phyloP scores from a whole-genome alignment of 2,797 vertebrate species.

The Botia kubotai region DNA sequence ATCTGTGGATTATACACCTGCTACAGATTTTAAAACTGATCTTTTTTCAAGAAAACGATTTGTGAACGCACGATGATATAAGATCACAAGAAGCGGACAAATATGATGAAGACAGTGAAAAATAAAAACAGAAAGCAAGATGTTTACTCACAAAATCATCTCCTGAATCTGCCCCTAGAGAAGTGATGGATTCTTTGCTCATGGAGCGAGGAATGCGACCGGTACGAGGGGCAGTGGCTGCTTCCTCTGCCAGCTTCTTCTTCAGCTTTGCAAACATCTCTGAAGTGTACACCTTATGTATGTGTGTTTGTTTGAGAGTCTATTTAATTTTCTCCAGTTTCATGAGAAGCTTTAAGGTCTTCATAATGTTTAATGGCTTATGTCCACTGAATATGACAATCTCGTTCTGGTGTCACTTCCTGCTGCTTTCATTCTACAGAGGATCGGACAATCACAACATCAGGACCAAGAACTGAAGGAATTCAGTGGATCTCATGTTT shows the following conservation, averaged over 20 bases:
- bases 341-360: neutral
- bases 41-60: neutral
- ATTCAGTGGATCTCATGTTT: neutral
- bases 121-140: neutral
- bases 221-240: conserved; percentile 80
- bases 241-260: conserved; percentile 97
- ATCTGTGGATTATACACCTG: neutral
- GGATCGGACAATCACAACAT: conserved; percentile 6
- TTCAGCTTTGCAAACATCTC: conserved; percentile 97
- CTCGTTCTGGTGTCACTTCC: conserved; percentile 17
- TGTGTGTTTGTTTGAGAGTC: neutral
- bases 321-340: neutral
- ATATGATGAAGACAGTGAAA: neutral
- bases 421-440: conserved; percentile 12
- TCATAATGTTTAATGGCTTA: neutral
- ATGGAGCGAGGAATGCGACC: conserved; percentile 88
- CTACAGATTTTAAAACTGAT: neutral
- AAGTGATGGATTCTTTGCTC: conserved; percentile 95
- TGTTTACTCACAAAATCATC: conserved; percentile 92
- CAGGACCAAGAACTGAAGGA: neutral
- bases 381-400: neutral
- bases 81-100: neutral
- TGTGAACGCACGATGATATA: neutral
- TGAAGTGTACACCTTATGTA: conserved; percentile 50
- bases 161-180: conserved; percentile 93